Percentiles rank a stretch among this genome's conserved stretches.
These are phyloP conservation scores for Cataglyphis albicans DNA, from an alignment of 2,888 invertebrate species.

Conservation along the genomic window DNA sequence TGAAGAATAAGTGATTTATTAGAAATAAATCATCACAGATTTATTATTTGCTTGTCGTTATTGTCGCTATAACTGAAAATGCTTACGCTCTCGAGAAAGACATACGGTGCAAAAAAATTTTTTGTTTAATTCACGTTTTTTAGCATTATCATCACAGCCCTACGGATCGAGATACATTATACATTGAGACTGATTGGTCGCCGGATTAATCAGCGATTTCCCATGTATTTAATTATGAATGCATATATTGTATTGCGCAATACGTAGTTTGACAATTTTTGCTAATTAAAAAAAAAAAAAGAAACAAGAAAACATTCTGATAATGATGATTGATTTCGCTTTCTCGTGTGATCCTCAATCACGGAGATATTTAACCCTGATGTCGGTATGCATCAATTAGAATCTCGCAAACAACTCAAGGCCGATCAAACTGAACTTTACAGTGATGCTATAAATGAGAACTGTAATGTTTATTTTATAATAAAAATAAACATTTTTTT, in stretches of 20 bases:
- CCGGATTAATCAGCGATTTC: background rate
- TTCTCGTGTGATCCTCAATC: background rate
- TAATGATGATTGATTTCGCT: slow-evolving; percentile 3
- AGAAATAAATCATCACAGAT: slow-evolving; percentile 23
- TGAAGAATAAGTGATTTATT: background rate
- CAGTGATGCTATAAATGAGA: background rate
- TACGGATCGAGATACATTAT: background rate
- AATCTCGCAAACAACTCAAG: slow-evolving; percentile 49
- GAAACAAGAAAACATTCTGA: background rate
- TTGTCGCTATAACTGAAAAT: background rate
- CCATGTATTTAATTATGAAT: slow-evolving; percentile 8
- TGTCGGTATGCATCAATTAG: slow-evolving; percentile 50
- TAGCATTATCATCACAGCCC: slow-evolving; percentile 7
- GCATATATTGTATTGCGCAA: background rate
- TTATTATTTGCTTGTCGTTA: slow-evolving; percentile 24
- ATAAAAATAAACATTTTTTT: background rate
- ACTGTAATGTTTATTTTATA: background rate
- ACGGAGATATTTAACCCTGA: slow-evolving; percentile 35
- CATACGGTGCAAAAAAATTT: background rate
- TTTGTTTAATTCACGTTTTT: slow-evolving; percentile 20
- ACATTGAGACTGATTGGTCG: slow-evolving; percentile 28
- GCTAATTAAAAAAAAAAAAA: background rate
- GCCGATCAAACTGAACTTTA: background rate
- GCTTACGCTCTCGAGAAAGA: background rate
- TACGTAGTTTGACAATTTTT: background rate